phyloP scores from a whole-genome alignment of 2,113 vertebrate genomes.

The Solenodon paradoxus region DNA sequence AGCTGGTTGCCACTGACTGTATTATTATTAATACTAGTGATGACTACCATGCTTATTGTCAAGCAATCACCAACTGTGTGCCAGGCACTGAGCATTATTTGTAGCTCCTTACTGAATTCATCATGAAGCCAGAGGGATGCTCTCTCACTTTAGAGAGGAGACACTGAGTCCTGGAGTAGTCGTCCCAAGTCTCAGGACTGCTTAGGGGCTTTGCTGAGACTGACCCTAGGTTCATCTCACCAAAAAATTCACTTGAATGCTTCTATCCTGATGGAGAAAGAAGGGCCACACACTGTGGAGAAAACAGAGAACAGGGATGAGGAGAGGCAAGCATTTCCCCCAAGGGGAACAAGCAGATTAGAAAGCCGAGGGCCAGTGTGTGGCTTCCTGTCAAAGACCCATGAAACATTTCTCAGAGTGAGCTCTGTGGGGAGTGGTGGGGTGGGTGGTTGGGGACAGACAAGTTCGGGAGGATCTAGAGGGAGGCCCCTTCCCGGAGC shows the following conservation, averaged over 20 bases:
- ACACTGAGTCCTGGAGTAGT: neutral
- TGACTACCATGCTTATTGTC: neutral
- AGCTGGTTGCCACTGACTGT: neutral
- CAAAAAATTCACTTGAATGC: neutral
- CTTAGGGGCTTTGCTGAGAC: neutral
- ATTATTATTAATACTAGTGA: neutral
- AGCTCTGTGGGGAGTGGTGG: neutral
- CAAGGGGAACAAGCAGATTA: neutral
- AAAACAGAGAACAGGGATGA: neutral
- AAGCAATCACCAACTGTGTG: neutral
- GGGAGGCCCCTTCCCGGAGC: fast-evolving
- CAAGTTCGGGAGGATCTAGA: neutral
- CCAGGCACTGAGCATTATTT: neutral
- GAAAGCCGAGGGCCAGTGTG: neutral
- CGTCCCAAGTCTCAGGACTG: neutral
- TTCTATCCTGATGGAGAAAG: neutral
- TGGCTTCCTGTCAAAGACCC: neutral
- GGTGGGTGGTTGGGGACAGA: too few relatives aligned
- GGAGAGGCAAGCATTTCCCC: neutral
- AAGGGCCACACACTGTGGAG: neutral
- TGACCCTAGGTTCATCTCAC: neutral
- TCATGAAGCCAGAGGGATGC: neutral
- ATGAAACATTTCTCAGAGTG: neutral
- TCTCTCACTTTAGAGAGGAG: neutral
- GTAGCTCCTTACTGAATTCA: neutral